These are phyloP conservation scores for Struthidea cinerea DNA, from an alignment of 2,113 vertebrate species.

Conservation along the genomic window DNA sequence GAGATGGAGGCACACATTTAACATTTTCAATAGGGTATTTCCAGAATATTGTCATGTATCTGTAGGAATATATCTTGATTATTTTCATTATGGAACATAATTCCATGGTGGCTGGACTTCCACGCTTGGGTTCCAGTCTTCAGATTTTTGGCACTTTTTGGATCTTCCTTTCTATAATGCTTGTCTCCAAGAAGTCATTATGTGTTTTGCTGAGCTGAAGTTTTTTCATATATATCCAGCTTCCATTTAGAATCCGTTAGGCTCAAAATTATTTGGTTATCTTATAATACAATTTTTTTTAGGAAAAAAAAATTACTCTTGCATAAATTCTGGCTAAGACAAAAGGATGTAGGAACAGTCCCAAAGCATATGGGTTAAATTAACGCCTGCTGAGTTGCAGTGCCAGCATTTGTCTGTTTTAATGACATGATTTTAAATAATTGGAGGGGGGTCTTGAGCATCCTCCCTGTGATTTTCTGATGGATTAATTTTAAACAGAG, in stretches of 20 bases:
- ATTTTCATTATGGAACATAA: background rate
- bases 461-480: conserved; percentile 46
- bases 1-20: background rate
- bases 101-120: background rate
- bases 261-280: background rate
- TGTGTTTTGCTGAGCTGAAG: background rate
- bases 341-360: conserved; percentile 46
- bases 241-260: background rate
- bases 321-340: conserved; percentile 33
- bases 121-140: background rate
- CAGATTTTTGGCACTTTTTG: background rate
- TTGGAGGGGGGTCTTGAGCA: conserved; percentile 41
- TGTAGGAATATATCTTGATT: background rate
- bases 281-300: conserved; percentile 5
- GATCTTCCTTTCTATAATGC: background rate
- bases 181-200: background rate
- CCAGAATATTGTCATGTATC: background rate
- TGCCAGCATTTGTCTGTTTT: conserved; percentile 60
- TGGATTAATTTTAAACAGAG: conserved; percentile 57
- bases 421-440: conserved; percentile 56
- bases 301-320: background rate
- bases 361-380: conserved; percentile 63
- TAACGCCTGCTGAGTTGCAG: conserved; percentile 48
- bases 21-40: background rate
- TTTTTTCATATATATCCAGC: background rate